Evolutionary conservation across 2,113 vertebrate species (phyloP), one percentile per base, ranked within the genome.

Genomic region (Leucoraja erinaceus): DNA sequence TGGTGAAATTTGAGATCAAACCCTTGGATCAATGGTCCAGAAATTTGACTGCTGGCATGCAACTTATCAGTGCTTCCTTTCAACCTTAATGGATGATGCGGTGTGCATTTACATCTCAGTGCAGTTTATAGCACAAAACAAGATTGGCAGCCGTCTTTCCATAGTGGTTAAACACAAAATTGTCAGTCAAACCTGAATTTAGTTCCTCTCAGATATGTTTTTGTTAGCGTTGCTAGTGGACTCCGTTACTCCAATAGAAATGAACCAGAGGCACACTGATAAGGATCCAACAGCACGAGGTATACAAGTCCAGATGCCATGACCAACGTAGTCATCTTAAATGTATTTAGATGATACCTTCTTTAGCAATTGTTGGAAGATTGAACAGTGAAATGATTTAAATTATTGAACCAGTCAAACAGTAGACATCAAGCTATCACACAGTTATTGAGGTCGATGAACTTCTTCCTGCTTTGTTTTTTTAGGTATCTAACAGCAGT

Each of bases 381-480:
- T 54, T 66, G 59, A n/a, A 63, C 28, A 88, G 11, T 86, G 25
- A 63, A 86, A 61, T 25, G 5, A 72, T 91, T 70, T 28, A 47
- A 72, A 72, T 47, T 70, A 91, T 5, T 14, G 61, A 31, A 63
- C 56, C 88, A 91, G 66, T 28, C 63, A 14, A 68, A 25, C 6
- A 9, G 63, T 38, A 28, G 63, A 47, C 20, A 63, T 91, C 90
- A 91, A 33, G 68, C 68, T 74, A 98, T 96, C 93, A 97, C 98
- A 95, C 99, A 99, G 83, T 97, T 97, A 0, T 98, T 98, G 2
- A 98, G 93, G 92, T 97, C 96, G 94, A 99, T 98, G 93, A 98
- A 93, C 70, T 96, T 97, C 84, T 97, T 94, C 54, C 98, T 95
- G 75, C 95, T 96, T 92, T 95, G 96, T 93, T 96, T 97, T 93